Percentiles rank a stretch among this genome's conserved stretches.
Evolutionary conservation across 1,140 invertebrate genomes (phyloP).

Genomic region (Lepidurus packardi): DNA sequence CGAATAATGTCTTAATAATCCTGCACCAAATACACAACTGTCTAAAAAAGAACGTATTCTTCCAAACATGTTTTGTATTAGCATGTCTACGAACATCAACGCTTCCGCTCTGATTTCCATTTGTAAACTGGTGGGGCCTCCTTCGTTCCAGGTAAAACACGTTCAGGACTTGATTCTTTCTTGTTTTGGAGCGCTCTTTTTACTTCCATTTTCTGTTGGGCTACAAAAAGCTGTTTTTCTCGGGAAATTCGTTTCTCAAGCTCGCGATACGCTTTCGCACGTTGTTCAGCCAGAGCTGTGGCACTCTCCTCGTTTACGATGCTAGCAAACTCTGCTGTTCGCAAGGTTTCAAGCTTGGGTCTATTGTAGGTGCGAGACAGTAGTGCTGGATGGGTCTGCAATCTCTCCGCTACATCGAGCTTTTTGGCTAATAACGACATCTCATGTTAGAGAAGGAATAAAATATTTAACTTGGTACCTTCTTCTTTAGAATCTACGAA

Average conservation of each 20-base stretch:
- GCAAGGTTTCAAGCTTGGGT: slow-evolving; percentile 55
- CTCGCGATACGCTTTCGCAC: slow-evolving; percentile 66
- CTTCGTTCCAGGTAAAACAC: slow-evolving; percentile 60
- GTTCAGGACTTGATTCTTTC: slow-evolving; percentile 55
- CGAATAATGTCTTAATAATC: background rate
- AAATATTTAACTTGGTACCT: slow-evolving; percentile 40
- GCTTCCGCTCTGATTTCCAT: slow-evolving; percentile 80
- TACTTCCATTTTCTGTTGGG: slow-evolving; percentile 78
- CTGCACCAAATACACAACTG: background rate
- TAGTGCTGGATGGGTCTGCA: slow-evolving; percentile 68
- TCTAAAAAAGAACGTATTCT: background rate
- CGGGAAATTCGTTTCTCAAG: slow-evolving; percentile 72
- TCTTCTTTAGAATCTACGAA: slow-evolving; percentile 68
- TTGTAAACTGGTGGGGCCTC: slow-evolving; percentile 70
- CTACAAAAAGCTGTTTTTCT: slow-evolving; percentile 69
- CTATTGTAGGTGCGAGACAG: slow-evolving; percentile 63
- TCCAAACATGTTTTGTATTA: background rate
- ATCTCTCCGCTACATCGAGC: slow-evolving; percentile 63
- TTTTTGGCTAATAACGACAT: slow-evolving; percentile 46
- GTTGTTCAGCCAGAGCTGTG: slow-evolving; percentile 52
- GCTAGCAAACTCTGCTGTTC: slow-evolving; percentile 49
- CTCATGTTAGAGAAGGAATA: slow-evolving; percentile 7
- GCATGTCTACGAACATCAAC: slow-evolving; percentile 45
- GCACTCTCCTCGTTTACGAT: slow-evolving; percentile 20
- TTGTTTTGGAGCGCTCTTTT: slow-evolving; percentile 63